Evolutionary conservation across 1,140 invertebrate species (phyloP).

Genomic region (Drosophila orena): DNA sequence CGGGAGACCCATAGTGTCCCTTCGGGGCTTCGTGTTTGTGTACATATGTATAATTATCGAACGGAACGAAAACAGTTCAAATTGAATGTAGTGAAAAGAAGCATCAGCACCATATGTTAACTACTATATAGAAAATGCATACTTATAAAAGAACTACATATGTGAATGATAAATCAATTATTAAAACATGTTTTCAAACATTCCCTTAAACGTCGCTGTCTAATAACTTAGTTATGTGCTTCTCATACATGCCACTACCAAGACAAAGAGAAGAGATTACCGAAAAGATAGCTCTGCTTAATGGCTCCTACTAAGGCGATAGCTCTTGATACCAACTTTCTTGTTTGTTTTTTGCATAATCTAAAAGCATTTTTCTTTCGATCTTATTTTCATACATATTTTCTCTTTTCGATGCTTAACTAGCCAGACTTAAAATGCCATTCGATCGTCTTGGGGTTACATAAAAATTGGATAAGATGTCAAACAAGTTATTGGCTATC

Average conservation of each 20-base stretch:
- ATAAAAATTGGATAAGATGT: constrained; percentile 23
- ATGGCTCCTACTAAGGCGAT: background rate
- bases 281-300: background rate
- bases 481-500: constrained; percentile 16
- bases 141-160: constrained; percentile 44
- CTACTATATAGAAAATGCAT: constrained; percentile 50
- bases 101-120: constrained; percentile 46
- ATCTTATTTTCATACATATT: constrained; percentile 14
- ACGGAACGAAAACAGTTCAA: constrained; percentile 34
- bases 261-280: background rate
- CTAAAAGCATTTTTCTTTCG: background rate
- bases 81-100: constrained; percentile 28
- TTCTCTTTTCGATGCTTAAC: constrained; percentile 10
- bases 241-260: no score
- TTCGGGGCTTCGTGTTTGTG: constrained; percentile 34
- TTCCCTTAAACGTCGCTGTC: constrained; percentile 35
- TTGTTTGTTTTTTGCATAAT: constrained; percentile 15
- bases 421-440: constrained; percentile 18
- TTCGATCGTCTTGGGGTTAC: constrained; percentile 21
- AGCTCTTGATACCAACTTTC: constrained; percentile 8
- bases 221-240: constrained; percentile 5
- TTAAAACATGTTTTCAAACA: constrained; percentile 63
- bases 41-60: constrained; percentile 48
- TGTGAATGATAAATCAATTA: constrained; percentile 56
- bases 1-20: constrained; percentile 16